phyloP scores from a whole-genome alignment of 2,113 vertebrate species.

The Herpailurus yagouaroundi region DNA sequence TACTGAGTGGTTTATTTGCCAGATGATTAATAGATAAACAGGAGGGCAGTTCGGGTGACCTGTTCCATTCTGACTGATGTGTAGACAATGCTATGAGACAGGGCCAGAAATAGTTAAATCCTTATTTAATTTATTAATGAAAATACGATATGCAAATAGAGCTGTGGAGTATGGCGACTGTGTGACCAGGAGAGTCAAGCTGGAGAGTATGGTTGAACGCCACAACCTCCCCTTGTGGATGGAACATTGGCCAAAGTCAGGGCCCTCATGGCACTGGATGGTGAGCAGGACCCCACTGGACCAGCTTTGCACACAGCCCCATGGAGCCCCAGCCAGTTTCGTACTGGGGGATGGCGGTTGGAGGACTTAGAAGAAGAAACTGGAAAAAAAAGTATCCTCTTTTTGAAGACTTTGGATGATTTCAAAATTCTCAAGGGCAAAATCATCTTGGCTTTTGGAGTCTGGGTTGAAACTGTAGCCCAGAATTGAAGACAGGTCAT shows the following conservation, averaged over 20 bases:
- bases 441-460: not conserved
- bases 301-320: rapidly evolving
- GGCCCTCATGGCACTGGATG: rapidly evolving
- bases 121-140: constrained; percentile 65
- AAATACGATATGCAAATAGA: constrained; percentile 7
- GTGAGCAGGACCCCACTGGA: not conserved
- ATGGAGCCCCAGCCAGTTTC: not conserved
- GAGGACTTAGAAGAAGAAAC: not conserved
- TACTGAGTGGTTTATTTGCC: constrained; percentile 88
- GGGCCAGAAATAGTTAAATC: constrained; percentile 84
- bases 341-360: rapidly evolving
- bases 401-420: not conserved
- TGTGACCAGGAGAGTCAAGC: not conserved
- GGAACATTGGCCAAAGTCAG: not conserved
- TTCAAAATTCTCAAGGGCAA: not conserved
- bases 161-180: not conserved
- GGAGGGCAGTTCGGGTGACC: constrained; percentile 77
- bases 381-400: not conserved
- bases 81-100: constrained; percentile 78
- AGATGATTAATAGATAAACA: constrained; percentile 86
- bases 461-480: not conserved
- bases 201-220: not conserved
- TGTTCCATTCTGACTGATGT: constrained; percentile 82
- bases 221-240: not conserved
- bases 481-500: not conserved